These are phyloP conservation scores for Clarias platycephalus DNA, from an alignment of 2,797 vertebrate genomes.

Conservation along the genomic window DNA sequence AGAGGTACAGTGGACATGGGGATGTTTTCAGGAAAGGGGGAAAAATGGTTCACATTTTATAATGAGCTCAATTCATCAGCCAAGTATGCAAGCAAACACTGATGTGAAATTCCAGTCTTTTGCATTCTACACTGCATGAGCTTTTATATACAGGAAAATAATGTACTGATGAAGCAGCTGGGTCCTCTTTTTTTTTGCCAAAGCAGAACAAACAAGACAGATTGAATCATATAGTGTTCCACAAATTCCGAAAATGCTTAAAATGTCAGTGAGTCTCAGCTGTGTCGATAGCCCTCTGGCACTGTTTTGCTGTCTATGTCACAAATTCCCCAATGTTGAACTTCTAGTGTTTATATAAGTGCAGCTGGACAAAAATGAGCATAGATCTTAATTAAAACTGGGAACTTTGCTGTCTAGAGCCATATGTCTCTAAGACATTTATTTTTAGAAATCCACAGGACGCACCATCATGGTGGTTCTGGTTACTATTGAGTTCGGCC, in stretches of 20 bases:
- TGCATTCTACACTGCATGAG: conserved; percentile 37
- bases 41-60: conserved; percentile 38
- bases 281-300: conserved; percentile 40
- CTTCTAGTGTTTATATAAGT: conserved; percentile 19
- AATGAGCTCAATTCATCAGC: conserved; percentile 17
- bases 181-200: conserved; percentile 24
- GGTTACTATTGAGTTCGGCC: conserved; percentile 74
- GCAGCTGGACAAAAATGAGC: conserved; percentile 10
- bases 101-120: conserved; percentile 41
- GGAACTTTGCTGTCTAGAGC: conserved; percentile 8
- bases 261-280: conserved; percentile 39
- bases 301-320: conserved; percentile 26
- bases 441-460: conserved; percentile 71
- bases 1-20: conserved; percentile 6
- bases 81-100: conserved; percentile 41
- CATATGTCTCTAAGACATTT: neutral
- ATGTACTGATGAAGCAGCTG: conserved; percentile 41
- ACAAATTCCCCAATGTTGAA: conserved; percentile 3
- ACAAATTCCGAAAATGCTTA: conserved; percentile 34
- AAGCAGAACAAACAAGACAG: conserved; percentile 45
- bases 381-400: conserved; percentile 4
- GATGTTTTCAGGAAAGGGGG: conserved; percentile 3
- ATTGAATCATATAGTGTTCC: conserved; percentile 35
- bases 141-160: conserved; percentile 44
- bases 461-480: conserved; percentile 82